Conservation (phyloP, 2,888 invertebrate species). For the Epinotia bilunana region DNA sequence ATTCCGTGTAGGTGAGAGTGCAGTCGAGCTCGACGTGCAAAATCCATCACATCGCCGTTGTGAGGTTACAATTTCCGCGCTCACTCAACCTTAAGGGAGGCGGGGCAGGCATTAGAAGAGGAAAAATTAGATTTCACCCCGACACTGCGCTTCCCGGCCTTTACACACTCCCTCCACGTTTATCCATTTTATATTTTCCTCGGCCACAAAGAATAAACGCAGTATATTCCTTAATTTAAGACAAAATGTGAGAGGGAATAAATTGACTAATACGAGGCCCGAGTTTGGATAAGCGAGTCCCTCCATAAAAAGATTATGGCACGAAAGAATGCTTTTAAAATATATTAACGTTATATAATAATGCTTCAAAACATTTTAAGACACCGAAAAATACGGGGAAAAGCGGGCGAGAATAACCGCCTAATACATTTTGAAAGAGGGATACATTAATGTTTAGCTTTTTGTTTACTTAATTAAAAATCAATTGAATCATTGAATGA, state of each 20-base stretch:
- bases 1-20: constrained; percentile 9
- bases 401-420: constrained; percentile 15
- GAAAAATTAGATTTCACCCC: constrained; percentile 81
- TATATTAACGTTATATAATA: constrained; percentile 38
- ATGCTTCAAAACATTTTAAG: constrained; percentile 36
- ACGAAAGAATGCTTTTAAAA: constrained; percentile 41
- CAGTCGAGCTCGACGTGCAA: constrained; percentile 25
- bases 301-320: constrained; percentile 41
- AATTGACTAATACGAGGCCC: constrained; percentile 47
- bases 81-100: constrained; percentile 71
- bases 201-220: constrained; percentile 57
- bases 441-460: constrained; percentile 27
- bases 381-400: constrained; percentile 9
- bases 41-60: constrained; percentile 55
- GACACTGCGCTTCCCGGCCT: constrained; percentile 64
- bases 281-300: constrained; percentile 43
- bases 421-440: constrained; percentile 17
- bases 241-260: constrained; percentile 52
- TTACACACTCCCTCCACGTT: constrained; percentile 67
- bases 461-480: constrained; percentile 34
- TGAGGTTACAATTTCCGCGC: constrained; percentile 74
- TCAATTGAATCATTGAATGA: constrained; percentile 20
- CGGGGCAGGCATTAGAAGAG: constrained; percentile 72
- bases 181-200: constrained; percentile 71
- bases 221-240: constrained; percentile 66